A percentile compares a stretch with the other conserved stretches of the same genome.
Conservation (phyloP, 2,113 vertebrate species). For the Paratilapia polleni region DNA sequence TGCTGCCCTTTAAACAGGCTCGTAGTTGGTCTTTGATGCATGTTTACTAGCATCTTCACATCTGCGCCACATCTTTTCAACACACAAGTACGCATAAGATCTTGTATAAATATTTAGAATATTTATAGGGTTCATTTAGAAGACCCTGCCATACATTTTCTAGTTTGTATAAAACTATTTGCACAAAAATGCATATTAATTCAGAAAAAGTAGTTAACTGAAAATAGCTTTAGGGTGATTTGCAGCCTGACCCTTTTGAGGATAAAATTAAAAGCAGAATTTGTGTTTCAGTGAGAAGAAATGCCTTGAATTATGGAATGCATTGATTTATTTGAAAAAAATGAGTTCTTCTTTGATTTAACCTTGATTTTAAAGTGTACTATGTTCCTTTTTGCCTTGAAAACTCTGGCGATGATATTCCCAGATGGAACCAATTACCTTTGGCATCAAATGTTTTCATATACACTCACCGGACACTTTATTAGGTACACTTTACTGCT, state of each 20-base stretch:
- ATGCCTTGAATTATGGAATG: neutral
- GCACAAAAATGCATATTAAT: neutral
- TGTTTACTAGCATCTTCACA: constrained; percentile 27
- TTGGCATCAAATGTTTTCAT: neutral
- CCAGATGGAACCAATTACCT: neutral
- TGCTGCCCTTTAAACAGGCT: constrained; percentile 34
- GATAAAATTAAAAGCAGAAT: neutral
- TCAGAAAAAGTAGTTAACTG: neutral
- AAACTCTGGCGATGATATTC: neutral
- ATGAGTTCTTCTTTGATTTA: neutral
- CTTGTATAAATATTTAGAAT: neutral
- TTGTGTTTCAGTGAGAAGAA: neutral
- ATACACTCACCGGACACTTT: too few relatives aligned
- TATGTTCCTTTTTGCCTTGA: neutral
- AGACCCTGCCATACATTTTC: neutral
- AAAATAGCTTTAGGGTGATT: neutral
- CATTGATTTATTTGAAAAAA: neutral
- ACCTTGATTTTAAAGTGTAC: neutral
- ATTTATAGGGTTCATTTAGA: neutral
- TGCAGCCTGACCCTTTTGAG: neutral
- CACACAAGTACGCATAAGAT: neutral
- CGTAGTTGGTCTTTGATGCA: neutral
- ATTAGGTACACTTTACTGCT: too few relatives aligned
- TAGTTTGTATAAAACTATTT: neutral
- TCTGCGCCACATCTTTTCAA: neutral